Evolutionary conservation across 2,797 vertebrate species (phyloP), one percentile per base, ranked within the genome.

Genomic region (Micrastur ruficollis): DNA sequence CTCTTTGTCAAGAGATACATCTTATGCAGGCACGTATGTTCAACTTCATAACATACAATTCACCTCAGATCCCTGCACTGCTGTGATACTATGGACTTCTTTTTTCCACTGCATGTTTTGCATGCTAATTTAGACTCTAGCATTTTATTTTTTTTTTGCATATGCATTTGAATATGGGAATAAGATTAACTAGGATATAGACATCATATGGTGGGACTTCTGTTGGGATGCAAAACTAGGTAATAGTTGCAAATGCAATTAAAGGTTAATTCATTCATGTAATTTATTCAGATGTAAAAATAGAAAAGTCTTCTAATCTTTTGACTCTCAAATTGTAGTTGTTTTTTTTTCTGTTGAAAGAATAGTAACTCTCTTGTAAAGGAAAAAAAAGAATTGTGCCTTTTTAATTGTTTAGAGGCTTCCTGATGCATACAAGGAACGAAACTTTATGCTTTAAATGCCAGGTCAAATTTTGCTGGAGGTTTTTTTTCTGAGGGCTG

Each of bases 231-330:
- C 52, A 89, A 59, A 92, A 72, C 67, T 68, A 84, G 46, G 81
- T 93, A 94, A 89, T 89, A 75, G 55, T 72, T 75, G 75, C 86
- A 96, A 95, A 79, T 90, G 26, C 32, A 75, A 73, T 92, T 95
- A 93, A 96, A 96, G 70, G 80, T 92, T 96, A 96, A 96, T 95
- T 91, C 90, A 97, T 96, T 94, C 80, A 74, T 49, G 68, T 94
- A 67, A 84, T 71, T 89, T 95, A 67, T 89, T 96, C 42, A 40
- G 58, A 84, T n/a, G 12, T 52, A 66, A 74, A 88, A 84, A 12
- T 2, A 90, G 73, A 81, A 93, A 58, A 67, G 40, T 62, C n/a
- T 91, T 93, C 29, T 72, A 90, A 72, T 83, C 12, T 2, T 73
- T 74, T 84, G 31, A 66, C 66, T 89, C 29, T 93, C 38, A 81